Conservation (phyloP, 2,797 vertebrate species). For the Fratercula arctica region DNA sequence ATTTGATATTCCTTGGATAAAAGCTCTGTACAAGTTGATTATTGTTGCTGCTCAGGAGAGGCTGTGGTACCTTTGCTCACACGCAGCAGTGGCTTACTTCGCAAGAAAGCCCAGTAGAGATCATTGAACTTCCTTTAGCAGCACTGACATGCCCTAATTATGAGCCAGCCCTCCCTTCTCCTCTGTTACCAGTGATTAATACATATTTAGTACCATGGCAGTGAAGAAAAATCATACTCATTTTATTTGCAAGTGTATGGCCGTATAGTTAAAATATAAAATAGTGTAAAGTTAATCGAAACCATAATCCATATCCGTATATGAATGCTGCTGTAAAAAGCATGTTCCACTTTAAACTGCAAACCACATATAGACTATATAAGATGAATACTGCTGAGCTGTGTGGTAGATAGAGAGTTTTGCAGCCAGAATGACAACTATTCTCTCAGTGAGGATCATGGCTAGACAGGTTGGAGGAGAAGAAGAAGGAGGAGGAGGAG, state of each 20-base stretch:
- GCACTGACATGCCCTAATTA: not conserved
- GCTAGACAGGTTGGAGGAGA: not conserved
- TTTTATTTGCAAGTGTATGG: not conserved
- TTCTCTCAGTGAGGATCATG: not conserved
- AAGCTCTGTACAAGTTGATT: not conserved
- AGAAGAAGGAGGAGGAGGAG: not conserved
- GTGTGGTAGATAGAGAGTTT: not conserved
- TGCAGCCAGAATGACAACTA: not conserved
- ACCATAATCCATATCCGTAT: not conserved
- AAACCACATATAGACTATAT: not conserved
- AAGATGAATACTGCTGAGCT: not conserved
- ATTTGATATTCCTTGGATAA: slow-evolving; percentile 28
- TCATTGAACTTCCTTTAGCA: not conserved
- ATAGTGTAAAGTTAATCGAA: not conserved
- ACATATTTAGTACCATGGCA: not conserved
- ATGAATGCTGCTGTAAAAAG: not conserved
- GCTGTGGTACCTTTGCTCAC: not conserved
- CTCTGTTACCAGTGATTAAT: not conserved
- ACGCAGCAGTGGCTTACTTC: not conserved
- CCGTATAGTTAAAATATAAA: not conserved
- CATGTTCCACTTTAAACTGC: not conserved
- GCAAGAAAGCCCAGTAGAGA: not conserved
- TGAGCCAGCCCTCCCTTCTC: not conserved
- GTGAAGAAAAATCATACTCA: not conserved
- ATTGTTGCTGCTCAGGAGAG: not conserved